A percentile compares a stretch with the other conserved stretches of the same genome.
Conservation (phyloP, 2,113 vertebrate genomes). For the Chionis minor region DNA sequence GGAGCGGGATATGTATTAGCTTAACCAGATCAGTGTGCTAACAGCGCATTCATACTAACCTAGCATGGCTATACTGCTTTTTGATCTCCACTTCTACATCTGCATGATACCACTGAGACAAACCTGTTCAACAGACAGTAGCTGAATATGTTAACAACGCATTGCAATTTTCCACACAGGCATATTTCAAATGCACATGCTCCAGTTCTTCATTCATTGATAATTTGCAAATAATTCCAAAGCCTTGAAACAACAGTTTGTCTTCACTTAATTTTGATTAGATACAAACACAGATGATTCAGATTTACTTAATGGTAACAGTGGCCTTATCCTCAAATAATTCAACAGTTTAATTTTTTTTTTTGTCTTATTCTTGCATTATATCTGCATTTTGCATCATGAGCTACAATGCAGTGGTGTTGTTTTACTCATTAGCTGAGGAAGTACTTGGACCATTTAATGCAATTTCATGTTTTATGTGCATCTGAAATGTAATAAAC, state of each 20-base stretch:
- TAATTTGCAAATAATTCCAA: background rate
- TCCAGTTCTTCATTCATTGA: background rate
- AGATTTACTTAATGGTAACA: background rate
- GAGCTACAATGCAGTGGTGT: background rate
- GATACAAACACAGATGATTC: background rate
- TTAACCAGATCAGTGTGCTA: background rate
- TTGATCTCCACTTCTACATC: background rate
- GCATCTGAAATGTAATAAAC: background rate
- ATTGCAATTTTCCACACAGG: background rate
- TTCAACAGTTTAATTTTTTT: background rate
- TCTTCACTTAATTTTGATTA: background rate
- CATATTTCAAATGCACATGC: background rate
- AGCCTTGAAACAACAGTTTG: background rate
- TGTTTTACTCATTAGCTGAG: conserved; percentile 23
- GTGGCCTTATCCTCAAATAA: conserved; percentile 1
- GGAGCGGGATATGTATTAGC: background rate
- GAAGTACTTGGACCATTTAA: conserved; percentile 1
- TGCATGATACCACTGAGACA: background rate
- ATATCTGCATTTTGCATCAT: background rate
- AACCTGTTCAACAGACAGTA: background rate
- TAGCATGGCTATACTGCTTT: background rate
- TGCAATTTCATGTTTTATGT: background rate
- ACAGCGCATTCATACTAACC: background rate
- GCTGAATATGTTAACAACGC: background rate
- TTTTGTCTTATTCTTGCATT: background rate